A percentile compares a stretch with the other conserved stretches of the same genome.
Conservation (phyloP, 2,888 invertebrate species). For the Steinernema carpocapsae region DNA sequence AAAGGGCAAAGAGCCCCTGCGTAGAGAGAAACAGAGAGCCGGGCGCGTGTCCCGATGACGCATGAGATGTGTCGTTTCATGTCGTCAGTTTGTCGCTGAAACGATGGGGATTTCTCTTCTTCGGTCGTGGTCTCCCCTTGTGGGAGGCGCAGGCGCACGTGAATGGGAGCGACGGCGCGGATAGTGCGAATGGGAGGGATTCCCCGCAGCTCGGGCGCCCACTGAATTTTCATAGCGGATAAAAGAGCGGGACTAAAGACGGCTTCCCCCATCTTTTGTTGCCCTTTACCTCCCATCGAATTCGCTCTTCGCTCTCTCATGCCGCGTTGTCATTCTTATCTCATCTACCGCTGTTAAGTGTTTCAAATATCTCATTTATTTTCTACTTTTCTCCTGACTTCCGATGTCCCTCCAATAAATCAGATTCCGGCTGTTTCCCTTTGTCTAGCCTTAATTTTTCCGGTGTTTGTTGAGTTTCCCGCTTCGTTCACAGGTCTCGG, state of each 20-base stretch:
- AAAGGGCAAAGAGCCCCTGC: not conserved
- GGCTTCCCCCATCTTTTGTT: constrained; percentile 15
- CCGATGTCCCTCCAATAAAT: not conserved
- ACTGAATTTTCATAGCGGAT: constrained; percentile 22
- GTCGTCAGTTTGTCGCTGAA: constrained; percentile 21
- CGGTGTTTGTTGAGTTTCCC: no score
- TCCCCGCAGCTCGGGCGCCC: constrained; percentile 10
- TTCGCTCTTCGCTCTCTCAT: not conserved
- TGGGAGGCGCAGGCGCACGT: constrained; percentile 17
- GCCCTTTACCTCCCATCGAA: not conserved
- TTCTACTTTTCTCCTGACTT: not conserved
- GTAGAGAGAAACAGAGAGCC: constrained; percentile 15
- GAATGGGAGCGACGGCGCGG: constrained; percentile 1
- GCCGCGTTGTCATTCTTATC: not conserved
- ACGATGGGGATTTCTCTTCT: constrained; percentile 25
- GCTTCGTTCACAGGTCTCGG: no score
- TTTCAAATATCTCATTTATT: not conserved
- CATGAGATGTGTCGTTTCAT: constrained; percentile 25
- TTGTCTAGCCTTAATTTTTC: no score
- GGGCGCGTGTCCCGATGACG: not conserved
- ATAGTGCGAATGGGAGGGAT: constrained; percentile 31
- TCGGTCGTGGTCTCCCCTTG: constrained; percentile 24
- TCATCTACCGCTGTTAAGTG: not conserved
- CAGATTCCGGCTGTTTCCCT: no score
- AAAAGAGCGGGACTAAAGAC: not conserved